Evolutionary conservation across 1,140 invertebrate genomes (phyloP).

Genomic region (Drosophila nigrodunni): DNA sequence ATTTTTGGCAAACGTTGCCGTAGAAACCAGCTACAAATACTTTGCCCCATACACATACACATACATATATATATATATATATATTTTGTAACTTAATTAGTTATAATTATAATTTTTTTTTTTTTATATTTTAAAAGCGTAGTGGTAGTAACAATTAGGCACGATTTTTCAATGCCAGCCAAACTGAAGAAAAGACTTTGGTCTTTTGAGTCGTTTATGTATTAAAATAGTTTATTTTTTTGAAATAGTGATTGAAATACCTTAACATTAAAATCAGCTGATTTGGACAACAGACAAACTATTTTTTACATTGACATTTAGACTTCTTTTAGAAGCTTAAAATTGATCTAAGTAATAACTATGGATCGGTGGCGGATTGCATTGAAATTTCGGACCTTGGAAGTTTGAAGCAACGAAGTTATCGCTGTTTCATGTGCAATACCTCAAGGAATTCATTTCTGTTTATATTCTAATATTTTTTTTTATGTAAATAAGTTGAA

Average conservation of each 20-base stretch:
- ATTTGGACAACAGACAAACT: too few relatives aligned
- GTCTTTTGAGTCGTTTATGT: too few relatives aligned
- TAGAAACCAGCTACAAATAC: constrained; percentile 74
- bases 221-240: too few relatives aligned
- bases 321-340: neutral
- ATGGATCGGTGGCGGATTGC: too few relatives aligned
- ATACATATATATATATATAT: neutral
- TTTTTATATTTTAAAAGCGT: too few relatives aligned
- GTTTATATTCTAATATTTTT: constrained; percentile 16
- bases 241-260: too few relatives aligned
- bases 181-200: too few relatives aligned
- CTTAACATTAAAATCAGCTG: too few relatives aligned
- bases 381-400: constrained; percentile 33
- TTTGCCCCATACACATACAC: constrained; percentile 47
- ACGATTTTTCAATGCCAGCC: too few relatives aligned
- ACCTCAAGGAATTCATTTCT: constrained; percentile 56
- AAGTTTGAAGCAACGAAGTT: constrained; percentile 58
- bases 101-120: too few relatives aligned
- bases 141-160: too few relatives aligned
- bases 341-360: neutral
- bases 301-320: too few relatives aligned
- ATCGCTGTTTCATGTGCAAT: constrained; percentile 76
- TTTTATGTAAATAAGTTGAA: constrained; percentile 42
- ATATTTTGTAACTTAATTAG: constrained; percentile 29
- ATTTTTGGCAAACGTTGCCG: constrained; percentile 8